A percentile compares a stretch with the other conserved stretches of the same genome.
These are phyloP conservation scores for Pemphredon lugubris DNA, from an alignment of 2,888 invertebrate species.

Conservation along the genomic window DNA sequence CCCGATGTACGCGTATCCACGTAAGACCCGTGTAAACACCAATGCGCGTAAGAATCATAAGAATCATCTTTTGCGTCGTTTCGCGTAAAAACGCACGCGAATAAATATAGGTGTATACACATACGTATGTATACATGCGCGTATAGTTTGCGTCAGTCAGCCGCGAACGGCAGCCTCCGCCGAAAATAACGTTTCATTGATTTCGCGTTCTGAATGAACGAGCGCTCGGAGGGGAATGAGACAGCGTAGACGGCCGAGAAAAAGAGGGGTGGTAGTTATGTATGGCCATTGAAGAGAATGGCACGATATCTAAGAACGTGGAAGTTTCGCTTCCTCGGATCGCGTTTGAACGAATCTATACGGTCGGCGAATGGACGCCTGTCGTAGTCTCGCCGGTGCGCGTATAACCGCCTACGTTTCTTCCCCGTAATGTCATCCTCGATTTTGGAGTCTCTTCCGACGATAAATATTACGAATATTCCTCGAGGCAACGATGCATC, in stretches of 20 bases:
- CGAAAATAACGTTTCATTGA: slow-evolving; percentile 74
- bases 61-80: too few relatives aligned
- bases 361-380: slow-evolving; percentile 26
- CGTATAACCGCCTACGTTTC: slow-evolving; percentile 50
- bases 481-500: slow-evolving; percentile 38
- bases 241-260: slow-evolving; percentile 50
- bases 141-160: slow-evolving; percentile 24
- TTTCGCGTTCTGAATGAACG: slow-evolving; percentile 67
- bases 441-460: slow-evolving; percentile 42
- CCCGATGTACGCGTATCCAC: too few relatives aligned
- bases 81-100: background rate
- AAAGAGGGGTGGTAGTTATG: slow-evolving; percentile 41
- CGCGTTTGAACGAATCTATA: slow-evolving; percentile 31
- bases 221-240: slow-evolving; percentile 52
- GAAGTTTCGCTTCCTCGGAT: slow-evolving; percentile 45
- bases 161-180: slow-evolving; percentile 52
- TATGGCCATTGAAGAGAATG: slow-evolving; percentile 58
- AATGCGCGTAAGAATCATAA: too few relatives aligned
- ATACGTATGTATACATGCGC: background rate
- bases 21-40: too few relatives aligned
- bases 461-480: slow-evolving; percentile 57
- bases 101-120: background rate
- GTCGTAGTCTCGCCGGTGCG: slow-evolving; percentile 18
- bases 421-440: slow-evolving; percentile 50
- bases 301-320: slow-evolving; percentile 54